Conservation (phyloP, 2,113 vertebrate species). For the Corynorhinus townsendii region DNA sequence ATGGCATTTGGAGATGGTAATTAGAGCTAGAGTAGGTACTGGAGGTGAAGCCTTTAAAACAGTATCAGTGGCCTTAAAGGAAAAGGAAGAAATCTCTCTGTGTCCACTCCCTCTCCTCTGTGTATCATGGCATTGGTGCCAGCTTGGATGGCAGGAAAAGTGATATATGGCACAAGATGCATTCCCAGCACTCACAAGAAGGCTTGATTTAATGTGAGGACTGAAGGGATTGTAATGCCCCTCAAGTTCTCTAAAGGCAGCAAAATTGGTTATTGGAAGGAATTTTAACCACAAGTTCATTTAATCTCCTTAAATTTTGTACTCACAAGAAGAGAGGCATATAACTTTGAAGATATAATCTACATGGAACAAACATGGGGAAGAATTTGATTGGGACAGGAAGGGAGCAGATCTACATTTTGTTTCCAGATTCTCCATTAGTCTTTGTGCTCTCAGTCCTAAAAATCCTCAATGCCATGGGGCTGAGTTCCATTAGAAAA, state of each 20-base stretch:
- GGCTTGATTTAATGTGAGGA: not conserved
- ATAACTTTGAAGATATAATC: not conserved
- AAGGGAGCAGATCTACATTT: not conserved
- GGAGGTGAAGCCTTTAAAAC: not conserved
- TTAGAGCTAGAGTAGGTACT: not conserved
- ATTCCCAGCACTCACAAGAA: not conserved
- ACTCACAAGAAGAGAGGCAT: not conserved
- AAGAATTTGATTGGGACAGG: not conserved
- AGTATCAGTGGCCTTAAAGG: not conserved
- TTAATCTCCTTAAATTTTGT: not conserved
- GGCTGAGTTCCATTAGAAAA: not conserved
- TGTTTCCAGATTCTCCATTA: not conserved
- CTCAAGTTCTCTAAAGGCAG: not conserved
- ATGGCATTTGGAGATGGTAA: not conserved
- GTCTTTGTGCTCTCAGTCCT: not conserved
- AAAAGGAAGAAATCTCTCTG: not conserved
- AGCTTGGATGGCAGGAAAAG: not conserved
- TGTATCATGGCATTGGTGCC: not conserved
- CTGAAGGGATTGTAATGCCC: not conserved
- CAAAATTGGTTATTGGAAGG: not conserved
- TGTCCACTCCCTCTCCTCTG: not conserved
- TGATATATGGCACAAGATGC: not conserved
- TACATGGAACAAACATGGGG: not conserved
- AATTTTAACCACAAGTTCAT: not conserved
- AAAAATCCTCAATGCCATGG: not conserved